These are phyloP conservation scores for Nipponacmea schrenckii DNA, from an alignment of 2,888 invertebrate genomes.

Conservation along the genomic window DNA sequence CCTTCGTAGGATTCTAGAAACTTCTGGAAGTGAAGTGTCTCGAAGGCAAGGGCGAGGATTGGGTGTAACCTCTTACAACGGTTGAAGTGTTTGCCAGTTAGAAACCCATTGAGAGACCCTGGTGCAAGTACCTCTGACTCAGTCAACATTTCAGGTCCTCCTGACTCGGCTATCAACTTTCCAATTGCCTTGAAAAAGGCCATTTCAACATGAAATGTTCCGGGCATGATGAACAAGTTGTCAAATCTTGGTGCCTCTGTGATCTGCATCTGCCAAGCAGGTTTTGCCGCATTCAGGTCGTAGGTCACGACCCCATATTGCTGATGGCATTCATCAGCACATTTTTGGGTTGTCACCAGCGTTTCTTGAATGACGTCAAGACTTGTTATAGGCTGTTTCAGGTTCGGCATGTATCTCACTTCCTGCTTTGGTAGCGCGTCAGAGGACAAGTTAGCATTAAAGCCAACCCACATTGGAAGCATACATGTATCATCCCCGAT, in stretches of 20 bases:
- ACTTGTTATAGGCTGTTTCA: constrained; percentile 25
- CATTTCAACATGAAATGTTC: constrained; percentile 37
- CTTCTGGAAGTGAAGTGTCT: constrained; percentile 28
- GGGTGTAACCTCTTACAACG: constrained; percentile 37
- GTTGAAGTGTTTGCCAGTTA: constrained; percentile 28
- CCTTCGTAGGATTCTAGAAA: constrained; percentile 13
- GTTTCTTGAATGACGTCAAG: constrained; percentile 32
- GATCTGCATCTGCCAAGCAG: constrained; percentile 36
- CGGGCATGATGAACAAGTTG: constrained; percentile 37
- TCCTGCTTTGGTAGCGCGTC: constrained; percentile 29
- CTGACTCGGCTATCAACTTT: constrained; percentile 35
- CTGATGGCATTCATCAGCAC: constrained; percentile 27
- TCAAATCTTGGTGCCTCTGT: constrained; percentile 33
- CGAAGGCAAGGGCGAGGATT: constrained; percentile 29
- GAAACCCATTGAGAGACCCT: constrained; percentile 34
- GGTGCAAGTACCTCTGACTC: constrained; percentile 32
- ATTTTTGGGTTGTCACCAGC: constrained; percentile 24
- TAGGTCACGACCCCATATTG: constrained; percentile 32
- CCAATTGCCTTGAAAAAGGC: constrained; percentile 37
- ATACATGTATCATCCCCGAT: constrained; percentile 12
- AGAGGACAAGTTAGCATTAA: constrained; percentile 20
- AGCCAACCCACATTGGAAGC: constrained; percentile 35
- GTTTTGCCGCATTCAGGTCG: constrained; percentile 32
- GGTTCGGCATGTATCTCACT: constrained; percentile 35
- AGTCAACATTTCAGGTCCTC: constrained; percentile 33